Evolutionary conservation across 2,888 invertebrate species (phyloP).

Genomic region (Trissolcus japonicus): DNA sequence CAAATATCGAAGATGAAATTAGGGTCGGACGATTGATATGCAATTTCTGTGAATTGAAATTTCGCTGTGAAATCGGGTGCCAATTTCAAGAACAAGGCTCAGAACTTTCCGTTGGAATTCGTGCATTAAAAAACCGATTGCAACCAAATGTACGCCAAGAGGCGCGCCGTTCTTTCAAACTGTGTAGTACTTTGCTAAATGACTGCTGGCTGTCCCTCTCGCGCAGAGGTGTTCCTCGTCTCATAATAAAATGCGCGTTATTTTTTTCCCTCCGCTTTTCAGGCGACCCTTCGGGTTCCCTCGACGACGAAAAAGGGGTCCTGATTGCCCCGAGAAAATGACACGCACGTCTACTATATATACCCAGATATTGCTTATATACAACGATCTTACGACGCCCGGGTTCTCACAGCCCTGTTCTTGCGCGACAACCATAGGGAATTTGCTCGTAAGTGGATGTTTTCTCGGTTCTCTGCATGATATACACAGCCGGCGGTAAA

Average conservation of each 20-base stretch:
- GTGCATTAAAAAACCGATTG: too few relatives aligned
- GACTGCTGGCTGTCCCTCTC: constrained; percentile 41
- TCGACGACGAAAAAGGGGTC: constrained; percentile 48
- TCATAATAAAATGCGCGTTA: constrained; percentile 54
- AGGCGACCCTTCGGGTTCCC: constrained; percentile 50
- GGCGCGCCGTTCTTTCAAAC: constrained; percentile 15
- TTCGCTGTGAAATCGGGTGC: constrained; percentile 5
- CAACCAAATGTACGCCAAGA: constrained; percentile 38
- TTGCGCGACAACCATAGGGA: constrained; percentile 48
- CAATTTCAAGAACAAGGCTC: too few relatives aligned
- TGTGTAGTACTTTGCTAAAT: constrained; percentile 44
- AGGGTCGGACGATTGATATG: constrained; percentile 10
- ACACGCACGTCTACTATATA: constrained; percentile 56
- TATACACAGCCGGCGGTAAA: constrained; percentile 39
- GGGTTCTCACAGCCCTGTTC: constrained; percentile 38
- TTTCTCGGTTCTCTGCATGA: constrained; percentile 40
- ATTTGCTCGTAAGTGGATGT: constrained; percentile 52
- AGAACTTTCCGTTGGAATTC: too few relatives aligned
- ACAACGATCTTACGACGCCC: constrained; percentile 53
- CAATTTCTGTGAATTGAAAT: constrained; percentile 35
- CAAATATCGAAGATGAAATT: too few relatives aligned
- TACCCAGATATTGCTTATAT: constrained; percentile 64
- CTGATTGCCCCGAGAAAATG: constrained; percentile 65
- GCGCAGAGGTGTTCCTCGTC: constrained; percentile 29
- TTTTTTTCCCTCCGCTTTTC: constrained; percentile 34